Evolutionary conservation across 2,888 invertebrate genomes (phyloP).

Genomic region (Caenorhabditis plicata): DNA sequence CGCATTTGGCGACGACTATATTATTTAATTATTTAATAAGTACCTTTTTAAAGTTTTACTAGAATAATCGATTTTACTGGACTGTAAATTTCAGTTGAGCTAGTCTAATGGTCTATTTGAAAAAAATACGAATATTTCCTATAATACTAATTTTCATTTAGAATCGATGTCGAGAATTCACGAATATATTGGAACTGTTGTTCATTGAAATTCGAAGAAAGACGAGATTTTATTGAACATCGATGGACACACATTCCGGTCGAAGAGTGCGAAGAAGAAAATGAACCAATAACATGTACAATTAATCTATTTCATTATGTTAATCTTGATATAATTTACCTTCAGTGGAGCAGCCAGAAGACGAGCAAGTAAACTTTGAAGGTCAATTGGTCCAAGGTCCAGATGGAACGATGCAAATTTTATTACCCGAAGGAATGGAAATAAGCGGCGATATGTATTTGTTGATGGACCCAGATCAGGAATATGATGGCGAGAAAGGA

Average conservation of each 20-base stretch:
- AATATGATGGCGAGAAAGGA: conserved; percentile 2
- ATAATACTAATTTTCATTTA: too few species aligned
- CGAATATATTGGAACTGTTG: conserved; percentile 51
- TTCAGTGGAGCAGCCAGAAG: too few species aligned
- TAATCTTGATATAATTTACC: too few species aligned
- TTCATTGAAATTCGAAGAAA: conserved; percentile 34
- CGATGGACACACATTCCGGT: conserved; percentile 20
- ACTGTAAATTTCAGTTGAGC: too few species aligned
- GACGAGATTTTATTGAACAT: conserved; percentile 20
- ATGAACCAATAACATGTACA: too few species aligned
- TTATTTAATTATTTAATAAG: too few species aligned
- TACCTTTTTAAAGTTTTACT: conserved; percentile 1
- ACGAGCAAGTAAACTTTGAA: background rate
- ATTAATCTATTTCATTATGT: background rate
- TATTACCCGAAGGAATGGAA: conserved; percentile 14
- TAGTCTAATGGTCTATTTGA: too few species aligned
- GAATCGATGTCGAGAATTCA: conserved; percentile 34
- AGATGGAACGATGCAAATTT: conserved; percentile 30
- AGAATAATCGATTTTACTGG: too few species aligned
- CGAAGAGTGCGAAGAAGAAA: conserved; percentile 1
- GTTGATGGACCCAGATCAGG: conserved; percentile 6
- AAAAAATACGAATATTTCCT: too few species aligned
- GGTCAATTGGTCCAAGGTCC: conserved; percentile 22
- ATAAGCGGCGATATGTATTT: conserved; percentile 4
- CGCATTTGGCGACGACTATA: too few species aligned